Base-by-base conservation (phyloP, 35 echinoderm and acorn worm genomes). In the Heliocidaris erythrogramma region DNA sequence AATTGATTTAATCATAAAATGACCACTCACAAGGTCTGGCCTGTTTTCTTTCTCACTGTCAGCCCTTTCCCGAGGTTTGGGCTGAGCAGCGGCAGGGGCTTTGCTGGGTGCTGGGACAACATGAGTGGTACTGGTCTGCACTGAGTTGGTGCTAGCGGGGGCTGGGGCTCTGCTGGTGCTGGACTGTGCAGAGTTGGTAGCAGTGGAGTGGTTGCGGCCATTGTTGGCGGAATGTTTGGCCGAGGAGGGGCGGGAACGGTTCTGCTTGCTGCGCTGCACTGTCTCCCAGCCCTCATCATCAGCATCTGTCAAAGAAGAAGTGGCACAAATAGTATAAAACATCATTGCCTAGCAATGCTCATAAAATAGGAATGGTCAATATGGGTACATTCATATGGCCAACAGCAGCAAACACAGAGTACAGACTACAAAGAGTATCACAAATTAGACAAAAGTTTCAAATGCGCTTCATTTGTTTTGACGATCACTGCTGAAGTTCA, bases 21-120 rank as follows among this genome's bases (percentile, higher is more conserved):
- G 18, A 47, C 13, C 9, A 86, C 91, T 92, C 29, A 92, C 91
- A 92, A 52, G 49, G 29, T 92, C 94, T 31, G 98, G 98, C 71
- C 95, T 94, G 88, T 99, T 99, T 60, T 99, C 98, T 85, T 99
- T 99, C 93, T 99, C 98, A 56, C 98, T 99, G 50, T 99, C 98
- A 9, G 96, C 94, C 85, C 98, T 95, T 53, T 95, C 94, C 56
- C 97, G 93, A 12, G 12, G 24, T 18, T 52, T 91, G 49, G 85
- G 47, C 24, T 12, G 11, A 10, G 95, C 59, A n/a, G 49, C 11
- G 0, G 3, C 14, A 18, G 95, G 91, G 48, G 30, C 21, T 12
- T 11, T 52, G 31, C 10, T 85, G 31, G 32, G 60, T 32, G 31
- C 48, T 48, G 49, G 24, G 0, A 47, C 30, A 29, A 48, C 30